phyloP scores from a whole-genome alignment of 2,113 vertebrate species.

The Chiloscyllium plagiosum region DNA sequence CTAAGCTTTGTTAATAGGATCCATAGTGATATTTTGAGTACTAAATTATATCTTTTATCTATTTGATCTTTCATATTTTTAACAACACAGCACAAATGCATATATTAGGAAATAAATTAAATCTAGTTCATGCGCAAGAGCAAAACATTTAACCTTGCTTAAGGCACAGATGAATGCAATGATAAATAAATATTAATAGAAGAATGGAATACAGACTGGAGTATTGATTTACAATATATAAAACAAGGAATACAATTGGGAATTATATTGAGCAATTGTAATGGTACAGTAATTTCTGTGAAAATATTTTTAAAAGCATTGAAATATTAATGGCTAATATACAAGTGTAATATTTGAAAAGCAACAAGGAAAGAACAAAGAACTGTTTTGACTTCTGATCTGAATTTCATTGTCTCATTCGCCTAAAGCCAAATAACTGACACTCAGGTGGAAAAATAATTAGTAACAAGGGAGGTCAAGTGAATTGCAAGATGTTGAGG shows the following conservation, averaged over 20 bases:
- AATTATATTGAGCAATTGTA: background rate
- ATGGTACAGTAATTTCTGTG: background rate
- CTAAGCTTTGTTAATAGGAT: no score
- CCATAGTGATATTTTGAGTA: background rate
- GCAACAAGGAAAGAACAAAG: slow-evolving; percentile 13
- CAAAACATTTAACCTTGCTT: slow-evolving; percentile 26
- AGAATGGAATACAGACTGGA: background rate
- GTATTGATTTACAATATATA: background rate
- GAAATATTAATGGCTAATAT: slow-evolving; percentile 4
- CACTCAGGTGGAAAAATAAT: slow-evolving; percentile 51
- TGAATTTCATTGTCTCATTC: slow-evolving; percentile 39
- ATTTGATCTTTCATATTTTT: background rate
- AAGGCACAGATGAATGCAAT: slow-evolving; percentile 21
- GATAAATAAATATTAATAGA: slow-evolving; percentile 3
- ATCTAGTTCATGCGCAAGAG: background rate
- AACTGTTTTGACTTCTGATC: slow-evolving; percentile 39
- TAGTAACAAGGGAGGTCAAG: slow-evolving; percentile 46
- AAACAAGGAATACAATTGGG: background rate
- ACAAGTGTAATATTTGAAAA: background rate
- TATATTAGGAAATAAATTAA: background rate
- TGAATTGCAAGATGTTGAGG: slow-evolving; percentile 40
- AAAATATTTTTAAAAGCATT: background rate
- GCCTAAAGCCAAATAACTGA: slow-evolving; percentile 47
- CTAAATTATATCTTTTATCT: background rate
- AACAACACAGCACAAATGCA: background rate